Evolutionary conservation across 2,888 invertebrate genomes (phyloP), one percentile per base, ranked within the genome.

Genomic region (Nomada ferruginata): DNA sequence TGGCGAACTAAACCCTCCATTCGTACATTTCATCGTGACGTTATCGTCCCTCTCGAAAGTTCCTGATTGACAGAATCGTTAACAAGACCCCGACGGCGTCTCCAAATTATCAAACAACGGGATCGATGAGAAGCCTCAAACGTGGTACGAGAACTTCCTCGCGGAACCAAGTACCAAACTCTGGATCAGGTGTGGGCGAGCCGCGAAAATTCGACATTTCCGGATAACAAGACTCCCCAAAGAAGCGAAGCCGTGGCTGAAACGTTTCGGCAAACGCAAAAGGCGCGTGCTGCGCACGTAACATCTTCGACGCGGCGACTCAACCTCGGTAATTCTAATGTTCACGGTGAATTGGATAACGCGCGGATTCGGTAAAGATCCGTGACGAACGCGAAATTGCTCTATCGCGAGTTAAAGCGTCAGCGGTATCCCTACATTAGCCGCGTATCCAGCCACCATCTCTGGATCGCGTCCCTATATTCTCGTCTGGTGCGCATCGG

Each of bases 321-420:
- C 23, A 11, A 23, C 69, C 65, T 36, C 52, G 57, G 66, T 82
- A 81, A 83, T 83, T 83, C 77, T 74, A 83, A 83, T 36, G 71
- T 82, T 81, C 76, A 50, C 73, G 63, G 47, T 23, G 66, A 69
- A 76, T 66, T 59, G 70, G 77, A 77, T 83, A 77, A 77, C 74
- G 23, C 70, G 70, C n/a, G 53, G 65, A 20, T 53, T 55, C 71
- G 53, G 66, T 78, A 78, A 83, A 75, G 77, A 82, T 57, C 83
- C 82, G 68, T 82, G 82, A 83, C 83, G 78, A 83, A 83, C 60
- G 77, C 55, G 78, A 83, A 82, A 83, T 83, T 78, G 74, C 83
- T 83, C 82, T 77, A 83, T 83, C 79, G 75, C 74, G 66, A 72
- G 73, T 76, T 77, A 71, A 82, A 84, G 77, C 79, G 79, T 79